phyloP scores from a whole-genome alignment of 2,797 vertebrate species.

The Bradypodion ventrale region DNA sequence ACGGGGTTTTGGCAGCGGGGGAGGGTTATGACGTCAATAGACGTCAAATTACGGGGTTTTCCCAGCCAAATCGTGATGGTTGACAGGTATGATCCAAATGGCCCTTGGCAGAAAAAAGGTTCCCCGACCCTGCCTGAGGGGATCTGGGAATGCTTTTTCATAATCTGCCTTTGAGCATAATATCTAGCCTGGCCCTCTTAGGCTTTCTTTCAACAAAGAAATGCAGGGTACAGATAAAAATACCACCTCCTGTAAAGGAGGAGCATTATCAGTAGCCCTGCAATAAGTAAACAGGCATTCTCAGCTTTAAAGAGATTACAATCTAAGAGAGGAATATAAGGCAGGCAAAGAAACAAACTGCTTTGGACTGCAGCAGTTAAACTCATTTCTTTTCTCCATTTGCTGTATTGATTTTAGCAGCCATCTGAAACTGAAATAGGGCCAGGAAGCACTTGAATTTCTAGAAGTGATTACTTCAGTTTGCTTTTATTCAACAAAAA shows the following conservation, averaged over 20 bases:
- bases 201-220: not conserved
- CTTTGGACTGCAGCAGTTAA: conserved; percentile 48
- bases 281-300: not conserved
- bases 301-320: not conserved
- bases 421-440: conserved; percentile 7
- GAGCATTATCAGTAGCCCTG: not conserved
- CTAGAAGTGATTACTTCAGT: not conserved
- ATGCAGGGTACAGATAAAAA: not conserved
- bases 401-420: conserved; percentile 46
- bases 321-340: conserved; percentile 14
- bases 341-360: not conserved
- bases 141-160: too few species aligned
- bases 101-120: too few species aligned
- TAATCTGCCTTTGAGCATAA: not conserved
- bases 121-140: too few species aligned
- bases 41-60: too few species aligned
- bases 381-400: conserved; percentile 46
- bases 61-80: too few species aligned
- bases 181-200: not conserved
- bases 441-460: not conserved
- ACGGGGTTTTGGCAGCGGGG: too few species aligned
- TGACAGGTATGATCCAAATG: too few species aligned
- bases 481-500: conserved; percentile 11
- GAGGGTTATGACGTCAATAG: too few species aligned
- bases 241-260: not conserved